These are phyloP conservation scores for Dreissena polymorpha DNA, from an alignment of 1,140 invertebrate species.

Conservation along the genomic window DNA sequence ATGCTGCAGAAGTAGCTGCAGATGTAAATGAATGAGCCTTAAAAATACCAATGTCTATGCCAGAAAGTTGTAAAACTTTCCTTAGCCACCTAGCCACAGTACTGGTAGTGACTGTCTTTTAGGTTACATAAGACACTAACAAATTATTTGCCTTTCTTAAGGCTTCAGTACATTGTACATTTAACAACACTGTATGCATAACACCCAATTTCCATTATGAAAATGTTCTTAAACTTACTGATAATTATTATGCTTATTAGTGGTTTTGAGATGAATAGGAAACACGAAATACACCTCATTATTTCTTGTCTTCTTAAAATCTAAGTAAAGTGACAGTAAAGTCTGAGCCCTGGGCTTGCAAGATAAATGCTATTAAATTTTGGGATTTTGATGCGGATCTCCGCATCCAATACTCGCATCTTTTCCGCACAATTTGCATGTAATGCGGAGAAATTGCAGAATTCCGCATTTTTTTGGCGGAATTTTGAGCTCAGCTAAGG, in stretches of 20 bases:
- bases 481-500: not conserved
- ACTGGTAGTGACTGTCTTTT: not conserved
- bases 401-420: too few relatives aligned
- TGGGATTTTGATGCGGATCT: not conserved
- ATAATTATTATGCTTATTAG: not conserved
- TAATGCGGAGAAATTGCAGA: slow-evolving; percentile 7
- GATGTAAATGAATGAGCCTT: slow-evolving; percentile 30
- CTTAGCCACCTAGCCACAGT: slow-evolving; percentile 25
- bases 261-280: slow-evolving; percentile 9
- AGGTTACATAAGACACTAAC: slow-evolving; percentile 6
- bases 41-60: too few relatives aligned
- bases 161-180: too few relatives aligned
- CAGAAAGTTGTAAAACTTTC: too few relatives aligned
- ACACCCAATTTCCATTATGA: not conserved
- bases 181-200: not conserved
- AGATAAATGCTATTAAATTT: slow-evolving; percentile 19
- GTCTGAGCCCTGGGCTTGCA: too few relatives aligned
- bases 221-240: not conserved
- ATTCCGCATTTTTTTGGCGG: slow-evolving; percentile 33
- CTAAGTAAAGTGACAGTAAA: too few relatives aligned
- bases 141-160: too few relatives aligned
- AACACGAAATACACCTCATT: not conserved
- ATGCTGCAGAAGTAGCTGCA: slow-evolving; percentile 7
- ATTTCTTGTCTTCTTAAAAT: not conserved
- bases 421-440: too few relatives aligned